Evolutionary conservation across 2,113 vertebrate genomes (phyloP), one percentile per base, ranked within the genome.

Genomic region (Zingel zingel): DNA sequence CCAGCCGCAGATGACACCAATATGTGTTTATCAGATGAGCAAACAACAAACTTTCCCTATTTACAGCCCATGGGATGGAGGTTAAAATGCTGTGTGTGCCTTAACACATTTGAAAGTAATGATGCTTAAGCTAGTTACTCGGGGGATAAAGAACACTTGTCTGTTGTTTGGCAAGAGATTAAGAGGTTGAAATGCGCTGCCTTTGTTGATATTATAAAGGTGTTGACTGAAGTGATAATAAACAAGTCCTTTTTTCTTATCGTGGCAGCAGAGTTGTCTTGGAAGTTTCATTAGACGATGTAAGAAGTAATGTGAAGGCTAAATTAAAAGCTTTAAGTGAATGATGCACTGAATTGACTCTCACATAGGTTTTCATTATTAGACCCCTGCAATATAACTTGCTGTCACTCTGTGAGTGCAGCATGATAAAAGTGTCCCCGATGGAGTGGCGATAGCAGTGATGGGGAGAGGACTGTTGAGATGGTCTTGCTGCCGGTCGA

Each of bases 1-100:
- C 77, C 62, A 72, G 71, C 67, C 51, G 59, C 84, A 86, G 92
- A 92, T 92, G 93, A 93, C 86, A 90, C 77, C 83, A 85, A 18
- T 91, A 74, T 88, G 87, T 89, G 91, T 93, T 92, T 91, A 86
- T 92, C 85, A 87, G 69, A 89, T 63, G 77, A 74, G 74, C 81
- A 88, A 84, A 91, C 84, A 85, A 84, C 84, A 85, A 81, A 74
- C 71, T 61, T 65, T 68, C 63, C 56, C 67, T 79, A 64, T 89
- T 90, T 90, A 85, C 86, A 74, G 71, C 84, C 67, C 56, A 6
- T 39, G 61, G 69, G 69, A 73, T 30, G 45, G 54, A 86, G 81
- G 72, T 84, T 88, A 77, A 82, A 43, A 80, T 59, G 78, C 79
- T 63, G 53, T 27, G 65, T 76, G 54, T 23, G 59, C 50, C 77